Evolutionary conservation across 1,140 invertebrate genomes (phyloP).

Genomic region (Cydia amplana): DNA sequence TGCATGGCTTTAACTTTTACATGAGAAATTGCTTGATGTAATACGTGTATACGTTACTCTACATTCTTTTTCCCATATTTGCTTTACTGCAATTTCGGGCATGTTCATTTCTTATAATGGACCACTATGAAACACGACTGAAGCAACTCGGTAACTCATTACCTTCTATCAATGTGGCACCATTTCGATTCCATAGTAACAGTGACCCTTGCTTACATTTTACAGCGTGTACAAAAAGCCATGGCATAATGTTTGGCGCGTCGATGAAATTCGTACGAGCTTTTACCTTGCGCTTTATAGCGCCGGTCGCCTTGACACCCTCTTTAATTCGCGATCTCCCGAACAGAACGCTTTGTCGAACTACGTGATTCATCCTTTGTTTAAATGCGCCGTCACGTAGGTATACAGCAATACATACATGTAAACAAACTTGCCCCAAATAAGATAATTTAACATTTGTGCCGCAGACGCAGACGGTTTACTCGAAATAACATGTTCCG

Average conservation of each 20-base stretch:
- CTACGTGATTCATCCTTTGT: slow-evolving; percentile 2
- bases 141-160: too few relatives aligned
- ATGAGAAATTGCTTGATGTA: too few relatives aligned
- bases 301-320: not conserved
- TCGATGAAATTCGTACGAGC: slow-evolving; percentile 3
- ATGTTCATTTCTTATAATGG: too few relatives aligned
- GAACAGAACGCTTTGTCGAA: slow-evolving; percentile 21
- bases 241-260: not conserved
- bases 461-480: not conserved
- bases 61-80: too few relatives aligned
- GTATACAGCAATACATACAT: not conserved
- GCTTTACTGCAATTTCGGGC: too few relatives aligned
- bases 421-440: slow-evolving; percentile 1
- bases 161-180: too few relatives aligned
- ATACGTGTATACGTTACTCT: too few relatives aligned
- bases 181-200: not conserved
- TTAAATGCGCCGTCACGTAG: slow-evolving; percentile 19
- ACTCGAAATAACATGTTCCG: slow-evolving; percentile 1
- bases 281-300: slow-evolving; percentile 27
- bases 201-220: not conserved
- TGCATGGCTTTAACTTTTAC: too few relatives aligned
- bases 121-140: too few relatives aligned
- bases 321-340: slow-evolving; percentile 1
- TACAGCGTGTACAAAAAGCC: not conserved
- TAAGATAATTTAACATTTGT: not conserved